Evolutionary conservation across 2,113 vertebrate species (phyloP).

Genomic region (Mohoua ochrocephala): DNA sequence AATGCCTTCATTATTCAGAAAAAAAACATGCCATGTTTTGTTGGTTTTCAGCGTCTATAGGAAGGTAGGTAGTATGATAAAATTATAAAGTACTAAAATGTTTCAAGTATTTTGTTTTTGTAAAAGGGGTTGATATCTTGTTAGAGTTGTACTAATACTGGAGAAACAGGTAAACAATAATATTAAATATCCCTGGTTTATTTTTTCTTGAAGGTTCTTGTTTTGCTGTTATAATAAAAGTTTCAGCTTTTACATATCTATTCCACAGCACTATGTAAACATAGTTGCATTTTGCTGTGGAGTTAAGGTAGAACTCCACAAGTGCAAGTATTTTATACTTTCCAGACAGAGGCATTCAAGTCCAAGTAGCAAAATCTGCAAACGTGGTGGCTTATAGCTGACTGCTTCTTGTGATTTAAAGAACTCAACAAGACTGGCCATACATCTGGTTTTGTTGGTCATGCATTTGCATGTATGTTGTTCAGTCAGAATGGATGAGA

Average conservation of each 20-base stretch:
- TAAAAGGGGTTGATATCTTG: not conserved
- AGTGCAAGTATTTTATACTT: not conserved
- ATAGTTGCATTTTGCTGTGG: not conserved
- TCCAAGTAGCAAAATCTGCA: not conserved
- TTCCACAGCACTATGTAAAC: not conserved
- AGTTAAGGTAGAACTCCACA: not conserved
- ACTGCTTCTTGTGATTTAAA: not conserved
- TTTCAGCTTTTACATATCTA: not conserved
- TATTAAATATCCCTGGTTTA: not conserved
- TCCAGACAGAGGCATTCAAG: not conserved
- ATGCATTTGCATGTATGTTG: not conserved
- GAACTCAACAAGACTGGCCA: not conserved
- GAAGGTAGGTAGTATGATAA: not conserved
- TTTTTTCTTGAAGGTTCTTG: not conserved
- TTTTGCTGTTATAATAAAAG: not conserved
- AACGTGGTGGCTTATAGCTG: accelerated
- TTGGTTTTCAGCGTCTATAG: not conserved
- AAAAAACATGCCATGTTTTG: not conserved
- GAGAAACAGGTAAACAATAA: not conserved
- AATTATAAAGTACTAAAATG: not conserved
- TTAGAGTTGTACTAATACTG: not conserved
- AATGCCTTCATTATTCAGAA: not conserved
- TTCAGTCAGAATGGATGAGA: not conserved
- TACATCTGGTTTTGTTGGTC: not conserved
- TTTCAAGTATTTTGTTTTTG: not conserved